A percentile compares a stretch with the other conserved stretches of the same genome.
These are phyloP conservation scores for Halcyon malimbica DNA, from an alignment of 2,113 vertebrate genomes.

Conservation along the genomic window DNA sequence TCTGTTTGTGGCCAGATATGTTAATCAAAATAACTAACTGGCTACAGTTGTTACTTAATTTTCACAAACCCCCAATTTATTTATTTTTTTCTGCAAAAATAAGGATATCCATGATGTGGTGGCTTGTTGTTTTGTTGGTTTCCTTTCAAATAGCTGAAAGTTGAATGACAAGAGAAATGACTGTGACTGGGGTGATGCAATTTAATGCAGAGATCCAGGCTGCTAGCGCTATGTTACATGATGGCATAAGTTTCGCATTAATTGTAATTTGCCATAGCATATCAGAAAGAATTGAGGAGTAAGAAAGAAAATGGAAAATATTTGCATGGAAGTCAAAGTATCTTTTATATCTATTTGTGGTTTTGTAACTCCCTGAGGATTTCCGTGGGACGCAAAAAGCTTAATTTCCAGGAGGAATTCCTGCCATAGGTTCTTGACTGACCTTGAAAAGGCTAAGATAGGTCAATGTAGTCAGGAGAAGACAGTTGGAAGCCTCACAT, in stretches of 20 bases:
- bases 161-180: constrained; percentile 24
- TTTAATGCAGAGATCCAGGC: constrained; percentile 11
- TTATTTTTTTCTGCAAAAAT: constrained; percentile 13
- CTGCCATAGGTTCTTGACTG: not conserved
- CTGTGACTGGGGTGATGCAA: not conserved
- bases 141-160: constrained; percentile 1
- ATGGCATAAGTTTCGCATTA: constrained; percentile 20
- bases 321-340: not conserved
- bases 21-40: constrained; percentile 29
- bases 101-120: not conserved
- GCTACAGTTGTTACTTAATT: constrained; percentile 39
- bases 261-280: constrained; percentile 3
- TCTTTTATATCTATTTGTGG: not conserved
- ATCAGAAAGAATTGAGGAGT: not conserved
- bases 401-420: not conserved
- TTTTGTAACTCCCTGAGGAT: not conserved
- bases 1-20: constrained; percentile 8
- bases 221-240: constrained; percentile 25
- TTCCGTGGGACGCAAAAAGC: not conserved
- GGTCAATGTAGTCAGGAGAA: not conserved
- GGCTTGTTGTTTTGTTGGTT: not conserved
- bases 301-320: not conserved
- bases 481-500: not conserved
- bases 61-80: not conserved
- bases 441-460: not conserved